Conservation (phyloP, 2,797 vertebrate species). For the Gallinago nigripennis region DNA sequence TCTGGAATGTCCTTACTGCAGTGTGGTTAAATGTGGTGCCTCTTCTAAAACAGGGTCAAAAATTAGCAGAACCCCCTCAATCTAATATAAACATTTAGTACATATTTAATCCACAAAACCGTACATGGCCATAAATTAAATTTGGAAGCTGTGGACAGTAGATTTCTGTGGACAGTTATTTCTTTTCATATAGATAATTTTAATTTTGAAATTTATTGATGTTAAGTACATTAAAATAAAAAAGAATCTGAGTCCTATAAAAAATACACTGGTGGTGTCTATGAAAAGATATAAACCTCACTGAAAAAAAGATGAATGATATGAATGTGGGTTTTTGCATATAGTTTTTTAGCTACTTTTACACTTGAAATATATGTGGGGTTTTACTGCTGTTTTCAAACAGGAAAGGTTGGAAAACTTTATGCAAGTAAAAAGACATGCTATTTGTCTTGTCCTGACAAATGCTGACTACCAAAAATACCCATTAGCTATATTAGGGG, state of each 20-base stretch:
- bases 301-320: background rate
- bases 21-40: background rate
- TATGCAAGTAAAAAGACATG: background rate
- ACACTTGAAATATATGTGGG: background rate
- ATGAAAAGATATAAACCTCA: background rate
- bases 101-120: background rate
- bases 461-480: conserved; percentile 30
- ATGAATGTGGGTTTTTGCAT: background rate
- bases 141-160: background rate
- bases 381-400: background rate
- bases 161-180: background rate
- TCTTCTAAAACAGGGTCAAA: background rate
- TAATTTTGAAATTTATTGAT: background rate
- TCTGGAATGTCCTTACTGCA: background rate
- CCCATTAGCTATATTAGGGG: conserved; percentile 9
- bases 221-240: background rate
- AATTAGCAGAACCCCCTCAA: background rate
- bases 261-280: background rate
- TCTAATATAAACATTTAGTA: background rate
- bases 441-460: conserved; percentile 45
- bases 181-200: background rate
- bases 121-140: background rate
- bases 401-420: conserved; percentile 10
- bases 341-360: background rate
- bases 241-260: background rate